phyloP scores from a whole-genome alignment of 2,113 vertebrate species.

The Urocitellus parryii region DNA sequence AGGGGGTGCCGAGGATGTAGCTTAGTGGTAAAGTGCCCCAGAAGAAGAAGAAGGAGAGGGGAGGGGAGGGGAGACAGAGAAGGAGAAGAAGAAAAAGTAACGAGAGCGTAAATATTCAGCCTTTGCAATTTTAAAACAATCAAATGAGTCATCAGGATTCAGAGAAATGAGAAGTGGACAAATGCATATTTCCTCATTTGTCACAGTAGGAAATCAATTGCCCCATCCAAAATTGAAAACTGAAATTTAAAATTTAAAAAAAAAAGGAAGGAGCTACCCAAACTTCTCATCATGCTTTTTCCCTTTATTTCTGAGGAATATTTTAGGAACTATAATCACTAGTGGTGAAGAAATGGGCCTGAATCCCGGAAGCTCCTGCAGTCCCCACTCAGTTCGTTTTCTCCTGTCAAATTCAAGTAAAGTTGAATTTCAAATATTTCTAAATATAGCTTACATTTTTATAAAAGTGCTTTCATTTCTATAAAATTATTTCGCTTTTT shows the following conservation, averaged over 20 bases:
- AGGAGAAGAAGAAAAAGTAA: no score
- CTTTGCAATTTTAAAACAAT: neutral
- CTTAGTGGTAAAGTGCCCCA: no score
- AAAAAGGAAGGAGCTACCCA: conserved; percentile 4
- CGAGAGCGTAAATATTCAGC: neutral
- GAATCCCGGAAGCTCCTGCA: neutral
- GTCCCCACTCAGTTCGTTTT: conserved; percentile 29
- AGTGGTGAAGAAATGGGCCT: neutral
- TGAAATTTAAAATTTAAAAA: neutral
- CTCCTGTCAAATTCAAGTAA: conserved; percentile 62
- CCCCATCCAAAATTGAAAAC: conserved; percentile 19
- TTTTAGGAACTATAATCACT: conserved; percentile 45
- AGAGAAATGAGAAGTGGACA: neutral
- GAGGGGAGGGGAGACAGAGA: no score
- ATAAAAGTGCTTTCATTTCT: conserved; percentile 18
- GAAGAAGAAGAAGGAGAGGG: no score
- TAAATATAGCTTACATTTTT: conserved; percentile 59
- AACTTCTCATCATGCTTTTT: neutral
- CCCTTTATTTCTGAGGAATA: conserved; percentile 18
- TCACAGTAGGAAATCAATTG: neutral
- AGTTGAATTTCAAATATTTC: conserved; percentile 50
- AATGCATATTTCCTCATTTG: neutral
- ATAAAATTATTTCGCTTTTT: conserved; percentile 47
- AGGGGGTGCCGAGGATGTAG: no score
- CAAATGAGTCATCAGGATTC: neutral